Conservation (phyloP, 2,113 vertebrate genomes). For the Fregetta grallaria region DNA sequence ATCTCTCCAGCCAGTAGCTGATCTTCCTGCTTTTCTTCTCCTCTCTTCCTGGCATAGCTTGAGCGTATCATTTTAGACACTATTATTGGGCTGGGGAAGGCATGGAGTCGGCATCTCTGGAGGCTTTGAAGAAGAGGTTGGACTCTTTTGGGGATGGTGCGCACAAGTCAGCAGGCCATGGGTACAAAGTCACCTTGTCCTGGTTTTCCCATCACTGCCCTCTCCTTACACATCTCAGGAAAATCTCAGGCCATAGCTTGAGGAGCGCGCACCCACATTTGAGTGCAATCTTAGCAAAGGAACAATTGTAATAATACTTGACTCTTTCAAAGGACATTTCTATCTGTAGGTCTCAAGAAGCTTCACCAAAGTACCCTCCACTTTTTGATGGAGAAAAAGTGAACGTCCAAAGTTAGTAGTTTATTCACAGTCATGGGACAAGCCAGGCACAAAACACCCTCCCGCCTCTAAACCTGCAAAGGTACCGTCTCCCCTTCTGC, state of each 20-base stretch:
- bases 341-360: neutral
- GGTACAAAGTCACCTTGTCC: neutral
- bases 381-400: neutral
- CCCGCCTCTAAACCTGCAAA: neutral
- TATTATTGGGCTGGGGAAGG: neutral
- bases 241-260: neutral
- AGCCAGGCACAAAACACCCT: neutral
- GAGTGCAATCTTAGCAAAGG: neutral
- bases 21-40: neutral
- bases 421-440: neutral
- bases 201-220: neutral
- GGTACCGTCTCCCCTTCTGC: neutral
- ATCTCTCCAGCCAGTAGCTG: neutral
- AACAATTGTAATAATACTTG: neutral
- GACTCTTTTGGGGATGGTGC: too few species aligned
- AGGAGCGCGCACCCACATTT: neutral
- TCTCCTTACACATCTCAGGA: neutral
- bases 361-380: neutral
- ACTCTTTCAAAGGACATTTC: neutral
- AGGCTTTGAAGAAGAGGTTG: neutral
- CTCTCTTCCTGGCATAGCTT: neutral
- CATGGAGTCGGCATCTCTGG: neutral
- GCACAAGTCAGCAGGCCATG: neutral
- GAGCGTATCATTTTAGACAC: neutral
- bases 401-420: neutral